phyloP scores from a whole-genome alignment of 2,113 vertebrate species.

The Aegotheles bennettii region DNA sequence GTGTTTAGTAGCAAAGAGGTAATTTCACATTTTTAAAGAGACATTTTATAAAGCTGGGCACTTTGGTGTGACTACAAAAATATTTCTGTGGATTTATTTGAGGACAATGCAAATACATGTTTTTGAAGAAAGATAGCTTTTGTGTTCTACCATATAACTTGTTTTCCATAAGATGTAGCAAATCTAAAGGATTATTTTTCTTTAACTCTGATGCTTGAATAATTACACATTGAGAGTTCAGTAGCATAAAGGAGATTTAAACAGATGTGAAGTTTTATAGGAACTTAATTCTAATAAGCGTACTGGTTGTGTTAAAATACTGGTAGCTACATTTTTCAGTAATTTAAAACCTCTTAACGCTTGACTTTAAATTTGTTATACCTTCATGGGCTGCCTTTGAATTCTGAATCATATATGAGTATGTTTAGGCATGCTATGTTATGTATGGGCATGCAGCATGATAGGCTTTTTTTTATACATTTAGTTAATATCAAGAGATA shows the following conservation, averaged over 20 bases:
- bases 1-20: not conserved
- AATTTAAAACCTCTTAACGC: not conserved
- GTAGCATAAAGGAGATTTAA: not conserved
- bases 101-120: not conserved
- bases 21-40: not conserved
- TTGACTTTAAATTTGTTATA: not conserved
- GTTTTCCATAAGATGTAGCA: not conserved
- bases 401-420: not conserved
- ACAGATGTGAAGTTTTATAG: not conserved
- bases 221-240: not conserved
- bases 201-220: not conserved
- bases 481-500: not conserved
- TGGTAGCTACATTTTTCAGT: not conserved
- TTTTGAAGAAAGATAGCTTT: not conserved
- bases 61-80: not conserved
- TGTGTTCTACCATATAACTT: not conserved
- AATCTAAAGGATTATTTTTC: not conserved
- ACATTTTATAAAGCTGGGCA: not conserved
- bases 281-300: not conserved
- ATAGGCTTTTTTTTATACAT: not conserved
- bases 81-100: not conserved
- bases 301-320: not conserved
- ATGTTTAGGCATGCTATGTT: not conserved
- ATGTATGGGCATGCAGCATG: not conserved
- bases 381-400: not conserved